phyloP scores from a whole-genome alignment of 53 echinoderm and acorn worm genomes.

The Paracentrotus lividus region DNA sequence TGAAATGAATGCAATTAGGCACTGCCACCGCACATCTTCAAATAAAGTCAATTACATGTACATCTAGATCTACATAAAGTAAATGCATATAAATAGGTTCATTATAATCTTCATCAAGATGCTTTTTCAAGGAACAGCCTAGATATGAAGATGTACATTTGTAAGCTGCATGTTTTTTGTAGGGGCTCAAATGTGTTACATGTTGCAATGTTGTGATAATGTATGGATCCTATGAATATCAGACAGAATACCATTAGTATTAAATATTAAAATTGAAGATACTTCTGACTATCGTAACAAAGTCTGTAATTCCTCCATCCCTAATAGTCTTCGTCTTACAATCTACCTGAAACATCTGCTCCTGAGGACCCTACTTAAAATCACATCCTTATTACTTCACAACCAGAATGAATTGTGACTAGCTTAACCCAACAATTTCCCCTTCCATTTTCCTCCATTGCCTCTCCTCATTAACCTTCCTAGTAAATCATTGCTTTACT shows the following conservation, averaged over 20 bases:
- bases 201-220: neutral
- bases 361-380: constrained; percentile 8
- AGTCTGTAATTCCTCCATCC: neutral
- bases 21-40: neutral
- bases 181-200: neutral
- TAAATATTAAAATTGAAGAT: neutral
- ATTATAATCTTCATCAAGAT: too few species aligned
- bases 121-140: too few species aligned
- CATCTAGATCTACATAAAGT: too few species aligned
- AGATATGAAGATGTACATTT: too few species aligned
- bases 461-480: constrained; percentile 22
- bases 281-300: neutral
- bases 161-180: too few species aligned
- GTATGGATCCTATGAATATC: too few species aligned
- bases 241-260: neutral
- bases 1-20: neutral
- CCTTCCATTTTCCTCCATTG: constrained; percentile 43
- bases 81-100: too few species aligned
- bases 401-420: neutral
- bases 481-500: constrained; percentile 27
- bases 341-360: too few species aligned
- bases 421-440: constrained; percentile 8
- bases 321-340: neutral
- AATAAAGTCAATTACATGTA: too few species aligned
- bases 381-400: constrained; percentile 5